A percentile compares a stretch with the other conserved stretches of the same genome.
Evolutionary conservation across 2,113 vertebrate genomes (phyloP).

Genomic region (Nycticorax nycticorax): DNA sequence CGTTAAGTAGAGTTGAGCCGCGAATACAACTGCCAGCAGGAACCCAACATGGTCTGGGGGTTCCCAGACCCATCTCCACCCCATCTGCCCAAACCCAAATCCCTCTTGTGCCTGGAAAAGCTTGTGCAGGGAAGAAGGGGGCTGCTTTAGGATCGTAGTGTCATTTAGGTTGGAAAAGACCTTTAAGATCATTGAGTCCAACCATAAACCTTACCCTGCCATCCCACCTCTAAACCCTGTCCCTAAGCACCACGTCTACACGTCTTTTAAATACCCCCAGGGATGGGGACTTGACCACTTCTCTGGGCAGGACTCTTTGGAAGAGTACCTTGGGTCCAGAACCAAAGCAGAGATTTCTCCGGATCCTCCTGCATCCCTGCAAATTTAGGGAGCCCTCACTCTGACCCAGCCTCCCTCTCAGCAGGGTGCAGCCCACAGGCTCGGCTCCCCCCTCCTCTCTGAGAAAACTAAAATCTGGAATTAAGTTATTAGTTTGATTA

Average conservation of each 20-base stretch:
- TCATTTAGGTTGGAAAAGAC: neutral
- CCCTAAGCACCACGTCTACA: neutral
- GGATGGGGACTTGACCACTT: neutral
- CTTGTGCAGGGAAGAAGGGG: neutral
- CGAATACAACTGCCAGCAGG: neutral
- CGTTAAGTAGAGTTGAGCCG: neutral
- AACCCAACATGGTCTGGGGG: neutral
- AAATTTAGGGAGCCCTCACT: neutral
- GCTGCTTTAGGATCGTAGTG: neutral
- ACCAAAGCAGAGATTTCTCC: neutral
- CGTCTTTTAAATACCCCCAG: neutral
- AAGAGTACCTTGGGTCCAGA: neutral
- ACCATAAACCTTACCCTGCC: neutral
- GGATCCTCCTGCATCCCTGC: neutral
- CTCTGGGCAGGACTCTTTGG: neutral
- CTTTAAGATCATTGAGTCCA: neutral
- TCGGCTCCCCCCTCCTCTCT: neutral
- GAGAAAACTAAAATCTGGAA: neutral
- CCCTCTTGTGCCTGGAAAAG: neutral
- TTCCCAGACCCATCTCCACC: neutral
- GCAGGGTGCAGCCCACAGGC: neutral
- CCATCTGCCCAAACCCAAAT: neutral
- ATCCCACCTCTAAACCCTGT: neutral
- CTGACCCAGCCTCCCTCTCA: neutral
- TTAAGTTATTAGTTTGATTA: neutral